Evolutionary conservation across 2,797 vertebrate species (phyloP).

Genomic region (Harpagifer antarcticus): DNA sequence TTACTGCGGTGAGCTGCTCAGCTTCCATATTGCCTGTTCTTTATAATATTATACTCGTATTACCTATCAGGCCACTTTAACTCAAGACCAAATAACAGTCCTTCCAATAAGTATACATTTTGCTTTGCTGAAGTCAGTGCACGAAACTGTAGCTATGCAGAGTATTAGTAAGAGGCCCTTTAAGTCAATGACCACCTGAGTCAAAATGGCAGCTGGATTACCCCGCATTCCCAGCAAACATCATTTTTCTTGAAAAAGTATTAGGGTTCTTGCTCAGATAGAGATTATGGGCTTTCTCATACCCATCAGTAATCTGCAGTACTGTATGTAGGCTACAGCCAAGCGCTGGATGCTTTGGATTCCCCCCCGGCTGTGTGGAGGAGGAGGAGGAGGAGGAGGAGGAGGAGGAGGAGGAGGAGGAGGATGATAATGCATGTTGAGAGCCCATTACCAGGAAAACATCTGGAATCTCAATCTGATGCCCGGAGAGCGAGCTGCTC

Average conservation of each 20-base stretch:
- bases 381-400: slow-evolving; percentile 55
- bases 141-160: neutral
- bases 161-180: slow-evolving; percentile 3
- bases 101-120: neutral
- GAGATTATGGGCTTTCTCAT: slow-evolving; percentile 49
- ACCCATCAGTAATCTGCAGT: slow-evolving; percentile 46
- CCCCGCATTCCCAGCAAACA: slow-evolving; percentile 27
- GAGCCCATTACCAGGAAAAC: slow-evolving; percentile 79
- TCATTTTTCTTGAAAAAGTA: slow-evolving; percentile 28
- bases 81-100: neutral
- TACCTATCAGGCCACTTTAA: slow-evolving; percentile 8
- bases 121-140: neutral
- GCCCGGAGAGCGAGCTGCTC: slow-evolving; percentile 62
- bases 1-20: slow-evolving; percentile 20
- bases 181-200: slow-evolving; percentile 25
- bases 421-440: slow-evolving; percentile 74
- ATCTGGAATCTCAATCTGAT: slow-evolving; percentile 82
- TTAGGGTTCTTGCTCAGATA: slow-evolving; percentile 34
- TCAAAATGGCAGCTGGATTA: neutral
- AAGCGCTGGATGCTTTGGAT: slow-evolving; percentile 59
- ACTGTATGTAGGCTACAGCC: slow-evolving; percentile 62
- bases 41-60: neutral
- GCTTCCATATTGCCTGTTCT: slow-evolving; percentile 21
- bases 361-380: slow-evolving; percentile 60
- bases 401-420: slow-evolving; percentile 25